Evolutionary conservation across 2,888 invertebrate species (phyloP).

Genomic region (Trichogramma evanescens): DNA sequence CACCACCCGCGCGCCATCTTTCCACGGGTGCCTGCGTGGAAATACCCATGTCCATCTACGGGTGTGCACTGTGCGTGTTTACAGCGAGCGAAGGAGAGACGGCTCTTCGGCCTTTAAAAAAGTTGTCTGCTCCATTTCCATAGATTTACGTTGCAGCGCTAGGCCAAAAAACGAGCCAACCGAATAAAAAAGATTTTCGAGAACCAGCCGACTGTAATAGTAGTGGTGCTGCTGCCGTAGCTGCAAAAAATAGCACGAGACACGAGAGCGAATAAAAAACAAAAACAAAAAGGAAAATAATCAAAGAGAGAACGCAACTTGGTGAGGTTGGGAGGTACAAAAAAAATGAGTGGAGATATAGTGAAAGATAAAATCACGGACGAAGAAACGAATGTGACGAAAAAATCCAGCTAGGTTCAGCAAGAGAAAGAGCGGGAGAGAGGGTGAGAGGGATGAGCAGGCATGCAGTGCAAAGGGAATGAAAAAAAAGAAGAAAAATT

Average conservation of each 20-base stretch:
- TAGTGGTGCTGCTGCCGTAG: too few relatives aligned
- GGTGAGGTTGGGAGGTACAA: not conserved
- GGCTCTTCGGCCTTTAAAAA: slow-evolving; percentile 1
- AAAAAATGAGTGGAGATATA: not conserved
- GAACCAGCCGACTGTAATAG: too few relatives aligned
- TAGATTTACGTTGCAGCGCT: slow-evolving; percentile 7
- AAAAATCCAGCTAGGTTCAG: not conserved
- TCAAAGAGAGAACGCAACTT: not conserved
- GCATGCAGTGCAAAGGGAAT: slow-evolving; percentile 10
- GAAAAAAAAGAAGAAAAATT: not conserved
- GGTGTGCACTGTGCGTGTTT: too few relatives aligned
- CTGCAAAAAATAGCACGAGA: too few relatives aligned
- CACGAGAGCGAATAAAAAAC: not conserved
- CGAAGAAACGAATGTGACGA: not conserved
- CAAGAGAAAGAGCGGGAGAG: not conserved
- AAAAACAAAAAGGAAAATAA: not conserved
- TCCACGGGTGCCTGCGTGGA: too few relatives aligned
- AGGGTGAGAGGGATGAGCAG: not conserved
- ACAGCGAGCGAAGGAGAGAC: too few relatives aligned
- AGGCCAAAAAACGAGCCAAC: not conserved
- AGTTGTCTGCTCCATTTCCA: slow-evolving; percentile 9
- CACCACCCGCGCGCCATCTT: too few relatives aligned
- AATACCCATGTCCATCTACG: too few relatives aligned
- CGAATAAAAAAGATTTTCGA: not conserved
- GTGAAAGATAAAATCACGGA: slow-evolving; percentile 1